phyloP scores from a whole-genome alignment of 2,888 invertebrate species.

The Tenthredo scrophulariae region DNA sequence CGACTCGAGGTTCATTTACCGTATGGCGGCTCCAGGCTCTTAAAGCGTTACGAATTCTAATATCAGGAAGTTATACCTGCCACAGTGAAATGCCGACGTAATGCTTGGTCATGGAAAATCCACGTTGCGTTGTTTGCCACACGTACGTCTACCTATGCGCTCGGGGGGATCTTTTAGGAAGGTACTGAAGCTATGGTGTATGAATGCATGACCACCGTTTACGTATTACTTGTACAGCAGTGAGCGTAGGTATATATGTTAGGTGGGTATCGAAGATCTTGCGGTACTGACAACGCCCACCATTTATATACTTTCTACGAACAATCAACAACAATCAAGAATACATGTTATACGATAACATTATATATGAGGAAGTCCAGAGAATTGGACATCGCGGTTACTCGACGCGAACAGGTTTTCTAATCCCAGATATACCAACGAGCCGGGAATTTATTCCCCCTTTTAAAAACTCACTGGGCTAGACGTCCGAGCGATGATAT shows the following conservation, averaged over 20 bases:
- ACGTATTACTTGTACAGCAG: not conserved
- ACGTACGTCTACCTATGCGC: not conserved
- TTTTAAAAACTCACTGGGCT: slow-evolving; percentile 23
- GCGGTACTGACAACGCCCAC: slow-evolving; percentile 5
- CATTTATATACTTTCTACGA: slow-evolving; percentile 13
- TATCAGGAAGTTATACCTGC: slow-evolving; percentile 39
- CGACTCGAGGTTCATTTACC: slow-evolving; percentile 19
- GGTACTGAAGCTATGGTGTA: not conserved
- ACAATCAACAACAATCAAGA: slow-evolving; percentile 37
- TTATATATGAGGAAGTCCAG: slow-evolving; percentile 33
- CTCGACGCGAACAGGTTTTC: slow-evolving; percentile 36
- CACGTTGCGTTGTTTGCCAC: slow-evolving; percentile 27
- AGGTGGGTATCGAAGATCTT: not conserved
- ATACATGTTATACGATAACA: slow-evolving; percentile 32
- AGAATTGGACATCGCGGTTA: slow-evolving; percentile 27
- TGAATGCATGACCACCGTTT: not conserved
- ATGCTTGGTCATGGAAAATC: slow-evolving; percentile 39
- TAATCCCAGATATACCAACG: slow-evolving; percentile 23
- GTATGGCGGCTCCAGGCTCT: not conserved
- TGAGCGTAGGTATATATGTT: not conserved
- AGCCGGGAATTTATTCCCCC: slow-evolving; percentile 17
- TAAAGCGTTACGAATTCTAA: slow-evolving; percentile 32
- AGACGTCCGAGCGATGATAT: not conserved
- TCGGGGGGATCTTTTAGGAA: not conserved
- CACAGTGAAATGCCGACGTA: slow-evolving; percentile 17